Evolutionary conservation across 2,888 invertebrate species (phyloP), one percentile per base, ranked within the genome.

Genomic region (Eucriotettix oculatus): DNA sequence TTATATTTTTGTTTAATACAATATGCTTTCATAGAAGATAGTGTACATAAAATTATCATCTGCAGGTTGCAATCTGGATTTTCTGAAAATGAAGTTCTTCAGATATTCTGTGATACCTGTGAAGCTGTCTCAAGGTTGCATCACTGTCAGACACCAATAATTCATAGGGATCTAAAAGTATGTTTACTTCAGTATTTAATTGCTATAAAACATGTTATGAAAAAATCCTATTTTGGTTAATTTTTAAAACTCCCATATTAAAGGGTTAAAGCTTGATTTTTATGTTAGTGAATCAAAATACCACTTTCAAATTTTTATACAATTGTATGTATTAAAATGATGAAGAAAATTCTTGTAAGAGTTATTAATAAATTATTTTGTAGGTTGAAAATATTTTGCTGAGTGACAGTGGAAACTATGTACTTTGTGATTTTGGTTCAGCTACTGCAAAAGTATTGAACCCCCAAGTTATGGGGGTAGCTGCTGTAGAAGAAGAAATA

Each of bases 351-450:
- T 29, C 29, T 29, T 29, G 2, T 29, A 29, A 29, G n/a, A 29
- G 52, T 29, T 29, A 29, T 29, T 7, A n/a, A n/a, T n/a, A 29
- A 29, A 29, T 29, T 29, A 29, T 16, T 58, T 72, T 73, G 43
- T 68, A 88, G 87, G 84, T 93, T 64, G 93, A 93, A 75, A 93
- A 93, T 76, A 87, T 93, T 69, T 76, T 93, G 67, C 80, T 88
- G 67, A 84, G 84, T 67, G 88, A 90, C 69, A 79, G 78, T 66
- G 89, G 89, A 53, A 83, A 85, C 72, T 91, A 86, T 74, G 87
- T 95, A 56, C 76, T 94, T 54, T 95, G 94, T 76, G 94, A 94
- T 78, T 95, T 94, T 78, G 94, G 94, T 54, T 92, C 92, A 66
- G 90, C 93, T 16, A 94, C 93, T n/a, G 87, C 86, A 43, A 84